Evolutionary conservation across 2,113 vertebrate species (phyloP).

Genomic region (Pholis gunnellus): DNA sequence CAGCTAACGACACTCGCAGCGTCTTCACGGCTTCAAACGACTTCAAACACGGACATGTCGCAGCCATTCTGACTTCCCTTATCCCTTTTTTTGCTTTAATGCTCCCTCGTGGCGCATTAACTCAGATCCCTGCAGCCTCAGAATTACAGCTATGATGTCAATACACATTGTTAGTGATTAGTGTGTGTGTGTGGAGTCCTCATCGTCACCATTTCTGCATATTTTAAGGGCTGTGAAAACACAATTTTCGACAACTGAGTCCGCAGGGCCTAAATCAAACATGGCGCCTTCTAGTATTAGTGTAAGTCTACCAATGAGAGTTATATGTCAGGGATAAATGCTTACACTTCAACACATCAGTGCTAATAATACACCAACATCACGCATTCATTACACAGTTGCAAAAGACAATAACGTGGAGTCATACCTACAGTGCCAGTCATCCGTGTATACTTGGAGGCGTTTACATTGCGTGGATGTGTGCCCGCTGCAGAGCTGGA

Average conservation of each 20-base stretch:
- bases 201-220: constrained; percentile 1
- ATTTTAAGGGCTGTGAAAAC: constrained; percentile 32
- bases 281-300: background rate
- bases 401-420: constrained; percentile 8
- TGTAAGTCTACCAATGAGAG: background rate
- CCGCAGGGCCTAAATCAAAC: background rate
- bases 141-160: constrained; percentile 54
- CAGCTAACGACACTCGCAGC: constrained; percentile 1
- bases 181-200: background rate
- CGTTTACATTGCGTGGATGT: constrained; percentile 32
- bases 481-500: constrained; percentile 35
- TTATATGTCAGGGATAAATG: background rate
- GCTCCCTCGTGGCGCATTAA: constrained; percentile 52
- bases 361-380: no score
- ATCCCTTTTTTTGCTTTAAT: constrained; percentile 51
- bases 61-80: constrained; percentile 24
- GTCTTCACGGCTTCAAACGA: constrained; percentile 26
- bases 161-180: constrained; percentile 50
- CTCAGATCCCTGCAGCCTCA: constrained; percentile 49
- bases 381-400: background rate
- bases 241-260: background rate
- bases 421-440: constrained; percentile 23
- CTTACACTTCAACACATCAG: background rate
- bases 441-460: constrained; percentile 44
- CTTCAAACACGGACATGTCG: constrained; percentile 47